phyloP scores from a whole-genome alignment of 2,113 vertebrate species.

The Melanocharis versteri region DNA sequence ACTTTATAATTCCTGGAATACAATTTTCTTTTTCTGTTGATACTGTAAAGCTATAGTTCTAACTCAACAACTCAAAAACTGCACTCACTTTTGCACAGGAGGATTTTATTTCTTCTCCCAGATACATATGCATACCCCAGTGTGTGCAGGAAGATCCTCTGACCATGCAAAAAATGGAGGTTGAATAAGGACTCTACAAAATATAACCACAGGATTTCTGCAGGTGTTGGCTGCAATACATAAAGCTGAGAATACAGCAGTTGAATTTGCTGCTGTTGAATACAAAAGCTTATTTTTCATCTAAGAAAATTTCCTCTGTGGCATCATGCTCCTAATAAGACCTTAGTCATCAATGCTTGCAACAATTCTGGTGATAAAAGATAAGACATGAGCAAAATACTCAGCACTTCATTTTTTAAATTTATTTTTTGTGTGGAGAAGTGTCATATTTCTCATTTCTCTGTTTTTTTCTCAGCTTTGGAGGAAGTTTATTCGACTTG shows the following conservation, averaged over 20 bases:
- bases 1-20: background rate
- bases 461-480: slow-evolving; percentile 78
- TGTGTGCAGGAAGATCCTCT: background rate
- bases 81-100: background rate
- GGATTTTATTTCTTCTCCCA: background rate
- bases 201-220: background rate
- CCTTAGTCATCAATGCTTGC: background rate
- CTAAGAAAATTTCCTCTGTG: background rate
- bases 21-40: background rate
- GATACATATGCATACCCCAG: fast-evolving
- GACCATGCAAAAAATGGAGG: background rate
- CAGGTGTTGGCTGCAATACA: background rate
- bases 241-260: background rate
- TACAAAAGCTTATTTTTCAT: background rate
- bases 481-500: slow-evolving; percentile 84
- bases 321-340: background rate
- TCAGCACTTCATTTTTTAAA: background rate
- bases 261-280: background rate
- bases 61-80: background rate
- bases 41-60: background rate
- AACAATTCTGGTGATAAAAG: background rate
- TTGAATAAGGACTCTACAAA: background rate
- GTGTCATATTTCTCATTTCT: background rate
- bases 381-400: background rate
- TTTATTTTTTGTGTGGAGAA: background rate